Percentiles rank a stretch among this genome's conserved stretches.
These are phyloP conservation scores for Oreortyx pictus DNA, from an alignment of 2,797 vertebrate species.

Conservation along the genomic window DNA sequence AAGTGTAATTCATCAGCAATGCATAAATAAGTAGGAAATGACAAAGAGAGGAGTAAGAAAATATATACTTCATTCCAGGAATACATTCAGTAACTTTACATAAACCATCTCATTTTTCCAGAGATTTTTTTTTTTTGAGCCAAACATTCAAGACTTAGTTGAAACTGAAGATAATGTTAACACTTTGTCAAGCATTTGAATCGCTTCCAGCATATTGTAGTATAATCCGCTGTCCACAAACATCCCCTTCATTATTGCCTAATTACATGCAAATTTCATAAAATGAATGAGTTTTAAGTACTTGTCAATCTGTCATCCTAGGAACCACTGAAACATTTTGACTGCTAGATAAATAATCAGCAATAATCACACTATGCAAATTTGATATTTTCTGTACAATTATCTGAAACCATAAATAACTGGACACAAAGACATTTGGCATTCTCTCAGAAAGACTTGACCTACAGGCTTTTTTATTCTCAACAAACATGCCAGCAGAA, in stretches of 20 bases:
- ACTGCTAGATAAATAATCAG: conserved; percentile 99
- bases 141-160: conserved; percentile 81
- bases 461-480: conserved; percentile 78
- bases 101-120: conserved; percentile 68
- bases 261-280: conserved; percentile 99
- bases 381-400: conserved; percentile 99
- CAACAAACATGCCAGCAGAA: conserved; percentile 77
- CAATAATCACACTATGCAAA: conserved; percentile 99
- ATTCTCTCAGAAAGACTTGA: conserved; percentile 88
- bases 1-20: conserved; percentile 55
- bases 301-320: conserved; percentile 98
- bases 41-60: conserved; percentile 12
- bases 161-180: conserved; percentile 84
- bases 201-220: conserved; percentile 85
- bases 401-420: conserved; percentile 96
- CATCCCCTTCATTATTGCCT: conserved; percentile 95
- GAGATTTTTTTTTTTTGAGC: conserved; percentile 72
- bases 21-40: conserved; percentile 37
- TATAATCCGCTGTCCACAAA: conserved; percentile 93
- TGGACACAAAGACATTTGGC: conserved; percentile 97
- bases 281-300: conserved; percentile 99
- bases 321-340: conserved; percentile 97
- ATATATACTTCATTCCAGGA: conserved; percentile 60
- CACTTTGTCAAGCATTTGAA: conserved; percentile 87
- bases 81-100: conserved; percentile 72